Percentiles rank a stretch among this genome's conserved stretches.
phyloP scores from a whole-genome alignment of 2,113 vertebrate species.

The Psettodes erumei region DNA sequence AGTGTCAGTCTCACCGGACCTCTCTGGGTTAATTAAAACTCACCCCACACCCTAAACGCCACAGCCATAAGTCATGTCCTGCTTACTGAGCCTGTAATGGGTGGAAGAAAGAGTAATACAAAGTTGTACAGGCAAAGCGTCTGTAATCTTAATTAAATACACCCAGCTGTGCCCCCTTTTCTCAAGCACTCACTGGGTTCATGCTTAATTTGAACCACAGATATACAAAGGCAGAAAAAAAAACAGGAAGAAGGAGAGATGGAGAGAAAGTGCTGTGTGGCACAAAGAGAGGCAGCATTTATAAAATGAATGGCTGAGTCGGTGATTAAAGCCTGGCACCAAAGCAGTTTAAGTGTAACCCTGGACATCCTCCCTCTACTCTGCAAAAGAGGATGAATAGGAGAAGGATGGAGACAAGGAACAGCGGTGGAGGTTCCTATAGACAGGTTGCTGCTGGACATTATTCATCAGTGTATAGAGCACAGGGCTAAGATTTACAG shows the following conservation, averaged over 20 bases:
- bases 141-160: slow-evolving; percentile 60
- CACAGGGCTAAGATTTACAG: slow-evolving; percentile 34
- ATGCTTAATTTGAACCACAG: slow-evolving; percentile 45
- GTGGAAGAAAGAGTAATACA: slow-evolving; percentile 38
- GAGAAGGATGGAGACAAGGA: slow-evolving; percentile 1
- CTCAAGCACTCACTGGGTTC: not conserved
- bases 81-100: slow-evolving; percentile 30
- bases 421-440: not conserved
- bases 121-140: slow-evolving; percentile 21
- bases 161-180: slow-evolving; percentile 43
- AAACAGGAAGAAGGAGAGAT: slow-evolving; percentile 2
- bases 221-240: slow-evolving; percentile 23
- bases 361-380: slow-evolving; percentile 43
- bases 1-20: slow-evolving; percentile 15
- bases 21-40: slow-evolving; percentile 61
- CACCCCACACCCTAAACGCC: slow-evolving; percentile 30
- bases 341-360: slow-evolving; percentile 66
- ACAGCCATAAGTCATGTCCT: slow-evolving; percentile 55
- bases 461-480: slow-evolving; percentile 52
- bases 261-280: slow-evolving; percentile 62
- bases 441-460: slow-evolving; percentile 54
- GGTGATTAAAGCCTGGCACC: slow-evolving; percentile 64
- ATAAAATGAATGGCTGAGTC: slow-evolving; percentile 74
- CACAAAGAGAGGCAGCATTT: slow-evolving; percentile 63
- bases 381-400: slow-evolving; percentile 11